A percentile compares a stretch with the other conserved stretches of the same genome.
phyloP scores from a whole-genome alignment of 2,888 invertebrate species.

The Drosophila merina region DNA sequence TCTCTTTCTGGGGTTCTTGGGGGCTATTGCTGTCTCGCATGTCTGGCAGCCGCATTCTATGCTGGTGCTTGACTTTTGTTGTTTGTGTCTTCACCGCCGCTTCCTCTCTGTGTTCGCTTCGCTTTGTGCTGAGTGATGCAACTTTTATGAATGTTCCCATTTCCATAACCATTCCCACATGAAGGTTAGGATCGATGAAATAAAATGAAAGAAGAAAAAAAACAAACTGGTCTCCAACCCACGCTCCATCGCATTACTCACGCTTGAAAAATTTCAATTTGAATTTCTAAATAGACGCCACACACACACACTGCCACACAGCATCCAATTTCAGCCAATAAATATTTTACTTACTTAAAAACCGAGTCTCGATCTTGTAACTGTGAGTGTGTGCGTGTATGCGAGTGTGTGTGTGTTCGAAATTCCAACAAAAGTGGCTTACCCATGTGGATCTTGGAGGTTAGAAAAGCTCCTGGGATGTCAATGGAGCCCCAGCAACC shows the following conservation, averaged over 20 bases:
- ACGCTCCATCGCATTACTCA: conserved; percentile 67
- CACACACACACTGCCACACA: conserved; percentile 59
- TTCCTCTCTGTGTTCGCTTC: conserved; percentile 35
- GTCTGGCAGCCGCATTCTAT: conserved; percentile 77
- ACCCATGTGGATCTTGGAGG: conserved; percentile 67
- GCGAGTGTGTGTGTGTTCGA: conserved; percentile 28
- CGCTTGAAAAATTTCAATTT: conserved; percentile 69
- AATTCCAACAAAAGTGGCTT: conserved; percentile 63
- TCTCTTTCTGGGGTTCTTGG: conserved; percentile 42
- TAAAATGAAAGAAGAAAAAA: neutral
- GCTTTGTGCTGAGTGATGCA: conserved; percentile 73
- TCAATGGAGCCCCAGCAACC: conserved; percentile 54
- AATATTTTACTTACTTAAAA: conserved; percentile 64
- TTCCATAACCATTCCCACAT: conserved; percentile 5
- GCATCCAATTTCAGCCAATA: conserved; percentile 77
- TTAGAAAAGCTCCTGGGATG: conserved; percentile 65
- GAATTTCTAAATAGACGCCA: conserved; percentile 74
- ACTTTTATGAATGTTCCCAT: conserved; percentile 60
- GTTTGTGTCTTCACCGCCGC: conserved; percentile 54
- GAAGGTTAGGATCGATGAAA: conserved; percentile 27
- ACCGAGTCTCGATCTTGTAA: conserved; percentile 63
- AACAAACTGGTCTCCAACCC: conserved; percentile 47
- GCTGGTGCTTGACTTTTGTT: conserved; percentile 82
- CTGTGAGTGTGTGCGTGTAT: conserved; percentile 12
- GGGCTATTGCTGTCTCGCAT: conserved; percentile 41